phyloP scores from a whole-genome alignment of 2,888 invertebrate genomes.

The Periphyllus acericola region DNA sequence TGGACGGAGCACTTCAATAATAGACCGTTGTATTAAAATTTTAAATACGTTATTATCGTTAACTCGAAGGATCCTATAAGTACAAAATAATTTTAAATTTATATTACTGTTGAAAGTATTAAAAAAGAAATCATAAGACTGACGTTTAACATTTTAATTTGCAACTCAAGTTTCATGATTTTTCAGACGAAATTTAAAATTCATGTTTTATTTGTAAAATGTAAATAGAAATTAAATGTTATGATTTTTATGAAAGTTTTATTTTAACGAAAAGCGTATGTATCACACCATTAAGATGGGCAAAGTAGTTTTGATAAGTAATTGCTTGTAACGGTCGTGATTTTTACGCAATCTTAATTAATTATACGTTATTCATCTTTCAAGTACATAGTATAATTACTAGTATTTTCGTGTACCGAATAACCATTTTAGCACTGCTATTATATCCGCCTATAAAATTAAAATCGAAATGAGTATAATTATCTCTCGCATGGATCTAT shows the following conservation, averaged over 20 bases:
- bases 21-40: too few species aligned
- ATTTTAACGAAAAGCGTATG: not conserved
- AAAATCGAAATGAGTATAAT: not conserved
- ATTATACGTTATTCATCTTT: not conserved
- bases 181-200: not conserved
- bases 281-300: not conserved
- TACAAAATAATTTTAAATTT: not conserved
- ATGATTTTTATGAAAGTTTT: slow-evolving; percentile 28
- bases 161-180: not conserved
- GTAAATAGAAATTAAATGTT: not conserved
- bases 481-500: not conserved
- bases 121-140: not conserved
- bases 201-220: slow-evolving; percentile 4
- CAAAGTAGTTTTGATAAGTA: slow-evolving; percentile 8
- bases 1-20: too few species aligned
- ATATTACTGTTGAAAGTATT: not conserved
- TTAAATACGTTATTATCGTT: too few species aligned
- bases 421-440: not conserved
- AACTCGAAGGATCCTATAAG: too few species aligned
- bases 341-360: slow-evolving; percentile 24
- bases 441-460: not conserved
- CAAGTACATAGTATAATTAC: not conserved
- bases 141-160: not conserved
- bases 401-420: not conserved
- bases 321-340: slow-evolving; percentile 38